Evolutionary conservation across 2,888 invertebrate genomes (phyloP), one percentile per base, ranked within the genome.

Genomic region (Leucophenga maculata): DNA sequence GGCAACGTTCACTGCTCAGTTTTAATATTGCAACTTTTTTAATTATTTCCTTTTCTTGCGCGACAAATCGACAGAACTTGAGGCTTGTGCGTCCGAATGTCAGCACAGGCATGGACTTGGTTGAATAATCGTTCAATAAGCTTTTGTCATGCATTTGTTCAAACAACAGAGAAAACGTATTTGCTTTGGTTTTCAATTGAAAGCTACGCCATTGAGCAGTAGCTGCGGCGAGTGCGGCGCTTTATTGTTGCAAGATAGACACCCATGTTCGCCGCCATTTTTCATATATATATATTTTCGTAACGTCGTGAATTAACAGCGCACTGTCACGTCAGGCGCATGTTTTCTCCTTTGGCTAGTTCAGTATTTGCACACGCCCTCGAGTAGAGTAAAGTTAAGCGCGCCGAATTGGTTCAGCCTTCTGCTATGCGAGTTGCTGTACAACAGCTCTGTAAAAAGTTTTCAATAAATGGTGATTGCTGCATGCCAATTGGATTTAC

Each of bases 1-100:
- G 78, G 77, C 75, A 78, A 69, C 73, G 74, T 72, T 20, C 46
- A 65, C 69, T 71, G 75, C 72, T 74, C 77, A 74, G 77, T 86
- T 86, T 86, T 86, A 85, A 85, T 86, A 86, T 86, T 86, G 79
- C 76, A 85, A 85, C 86, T 85, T 86, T 85, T 86, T 85, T 86
- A 85, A 85, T 85, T 86, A 85, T 86, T 85, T 85, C 81, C 85
- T 82, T 74, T 73, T 69, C 46, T 64, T 64, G 46, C 39, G 62
- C 48, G 48, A 48, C 75, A 73, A 79, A 39, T 74, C 74, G 82
- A 65, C 59, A 55, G 26, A 14, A 22, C 18, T 55, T 55, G 32
- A 32, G 59, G 59, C 59, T 32, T 83, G 83, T 84, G 20, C 55
- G 55, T 20, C 18, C 55, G 55, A 16, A 55, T 11, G 13, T 13